Base-by-base conservation (phyloP, 2,888 invertebrate genomes). In the Limnephilus marmoratus region DNA sequence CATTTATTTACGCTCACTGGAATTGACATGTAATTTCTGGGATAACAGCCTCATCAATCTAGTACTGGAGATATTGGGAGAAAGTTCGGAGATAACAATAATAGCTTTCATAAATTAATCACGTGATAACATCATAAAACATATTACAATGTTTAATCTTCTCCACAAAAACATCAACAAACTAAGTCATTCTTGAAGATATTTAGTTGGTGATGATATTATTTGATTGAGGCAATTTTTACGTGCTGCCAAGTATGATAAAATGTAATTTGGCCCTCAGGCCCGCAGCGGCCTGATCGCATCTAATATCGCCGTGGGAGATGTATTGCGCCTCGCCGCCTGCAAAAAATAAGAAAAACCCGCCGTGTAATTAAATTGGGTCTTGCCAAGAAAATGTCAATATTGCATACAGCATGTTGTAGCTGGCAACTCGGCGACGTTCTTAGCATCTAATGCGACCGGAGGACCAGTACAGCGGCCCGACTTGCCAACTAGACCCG, bases 361-460 rank as follows among this genome's bases (percentile, higher is more conserved):
- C 41, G 45, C 45, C 89, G 90, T 85, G 93, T 93, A 93, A 93
- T 93, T 93, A 93, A 93, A 93, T 93, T 85, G 91, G 91, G 91
- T 86, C 91, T 93, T 93, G 93, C 93, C 93, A 93, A 93, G 93
- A 93, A 93, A 93, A 93, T 93, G 93, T 93, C 93, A 93, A 93
- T 93, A 93, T 93, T 93, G 93, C 93, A 93, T 93, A 93, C 93
- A 93, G 90, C 93, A 93, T 93, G 93, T 93, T 93, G 93, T 93
- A 92, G 93, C 90, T 92, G 93, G 93, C 93, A 93, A 92, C 88
- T 85, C 82, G 80, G 68, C 80, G 82, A 88, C 91, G 90, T 85
- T 85, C 92, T 92, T 92, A 92, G 86, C 87, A 90, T 80, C 86
- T 91, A 91, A 90, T 91, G 91, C 91, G 86, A 88, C 90, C 29